Base-by-base conservation (phyloP, 2,888 invertebrate species). In the Byasa hedistus region DNA sequence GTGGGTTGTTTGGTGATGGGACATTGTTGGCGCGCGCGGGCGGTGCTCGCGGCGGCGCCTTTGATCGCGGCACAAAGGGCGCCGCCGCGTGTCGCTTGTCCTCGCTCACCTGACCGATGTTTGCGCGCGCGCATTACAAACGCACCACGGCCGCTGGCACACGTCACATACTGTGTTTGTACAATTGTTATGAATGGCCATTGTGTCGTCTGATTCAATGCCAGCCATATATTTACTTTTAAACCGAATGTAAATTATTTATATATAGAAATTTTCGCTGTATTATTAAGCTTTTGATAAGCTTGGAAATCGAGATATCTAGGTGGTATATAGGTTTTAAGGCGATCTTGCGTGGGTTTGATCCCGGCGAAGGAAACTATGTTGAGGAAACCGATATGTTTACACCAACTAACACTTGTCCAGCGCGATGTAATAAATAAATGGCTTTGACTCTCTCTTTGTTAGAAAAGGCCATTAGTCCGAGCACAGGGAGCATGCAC, bases 41-140 rank as follows among this genome's bases (percentile, higher is more conserved):
- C 27, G 51, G 76, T 85, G 79, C 85, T 86, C 86, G 86, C 76
- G 89, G 86, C 90, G 91, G 91, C 78, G 68, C 84, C 77, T 91
- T 91, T 91, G 91, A 91, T 84, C 81, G 78, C 69, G 65, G 77
- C 72, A 87, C 85, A 90, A 91, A 91, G 87, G 85, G 85, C 77
- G 85, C 91, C 91, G 89, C 81, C 79, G 79, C 82, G 87, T 86
- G 89, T 87, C 87, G 86, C 83, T 81, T 88, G 87, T 83, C 85
- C 78, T 78, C 82, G 84, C 86, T 86, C 90, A 90, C 90, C 91
- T 90, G 90, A 91, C 81, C 78, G 74, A 69, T 88, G 87, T 76
- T 77, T 77, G 76, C 72, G 72, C 71, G 68, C 70, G 67, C 71
- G 72, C 69, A 69, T 68, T 66, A 81, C 82, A 76, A 71, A 77